These are phyloP conservation scores for Ornithorhynchus anatinus DNA, from an alignment of 2,113 vertebrate species.

Conservation along the genomic window DNA sequence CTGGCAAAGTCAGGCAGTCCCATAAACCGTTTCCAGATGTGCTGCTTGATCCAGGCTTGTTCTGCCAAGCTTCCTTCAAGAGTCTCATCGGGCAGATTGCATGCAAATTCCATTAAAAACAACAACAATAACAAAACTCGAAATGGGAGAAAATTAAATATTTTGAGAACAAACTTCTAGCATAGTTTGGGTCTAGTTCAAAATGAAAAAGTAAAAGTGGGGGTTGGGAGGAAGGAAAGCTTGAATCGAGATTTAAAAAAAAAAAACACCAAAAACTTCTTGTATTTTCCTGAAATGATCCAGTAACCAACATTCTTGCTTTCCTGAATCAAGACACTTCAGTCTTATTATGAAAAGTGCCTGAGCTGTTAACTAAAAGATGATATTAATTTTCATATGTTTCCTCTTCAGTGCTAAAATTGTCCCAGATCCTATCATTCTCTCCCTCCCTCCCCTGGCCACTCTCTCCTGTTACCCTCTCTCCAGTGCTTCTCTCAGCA, in stretches of 20 bases:
- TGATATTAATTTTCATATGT: no score
- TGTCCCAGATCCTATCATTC: neutral
- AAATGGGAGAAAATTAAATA: constrained; percentile 13
- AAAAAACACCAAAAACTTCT: neutral
- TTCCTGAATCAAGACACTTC: neutral
- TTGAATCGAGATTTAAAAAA: neutral
- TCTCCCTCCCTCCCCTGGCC: fast-evolving
- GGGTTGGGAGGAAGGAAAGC: no score
- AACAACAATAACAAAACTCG: constrained; percentile 7
- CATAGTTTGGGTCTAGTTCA: neutral
- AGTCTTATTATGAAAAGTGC: no score
- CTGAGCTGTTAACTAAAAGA: no score
- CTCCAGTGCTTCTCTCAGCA: no score
- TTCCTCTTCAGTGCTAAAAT: no score
- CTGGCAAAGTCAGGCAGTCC: constrained; percentile 43
- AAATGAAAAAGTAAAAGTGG: no score
- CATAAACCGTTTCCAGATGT: constrained; percentile 77
- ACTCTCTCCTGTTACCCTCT: neutral
- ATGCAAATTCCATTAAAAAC: constrained; percentile 41
- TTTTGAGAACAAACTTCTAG: constrained; percentile 10
- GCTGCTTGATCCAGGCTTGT: constrained; percentile 32
- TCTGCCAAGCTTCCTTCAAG: constrained; percentile 38
- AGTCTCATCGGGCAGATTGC: constrained; percentile 33
- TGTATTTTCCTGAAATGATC: neutral
- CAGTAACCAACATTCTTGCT: neutral